phyloP scores from a whole-genome alignment of 2,888 invertebrate genomes.

The Lasioglossum marginatum region DNA sequence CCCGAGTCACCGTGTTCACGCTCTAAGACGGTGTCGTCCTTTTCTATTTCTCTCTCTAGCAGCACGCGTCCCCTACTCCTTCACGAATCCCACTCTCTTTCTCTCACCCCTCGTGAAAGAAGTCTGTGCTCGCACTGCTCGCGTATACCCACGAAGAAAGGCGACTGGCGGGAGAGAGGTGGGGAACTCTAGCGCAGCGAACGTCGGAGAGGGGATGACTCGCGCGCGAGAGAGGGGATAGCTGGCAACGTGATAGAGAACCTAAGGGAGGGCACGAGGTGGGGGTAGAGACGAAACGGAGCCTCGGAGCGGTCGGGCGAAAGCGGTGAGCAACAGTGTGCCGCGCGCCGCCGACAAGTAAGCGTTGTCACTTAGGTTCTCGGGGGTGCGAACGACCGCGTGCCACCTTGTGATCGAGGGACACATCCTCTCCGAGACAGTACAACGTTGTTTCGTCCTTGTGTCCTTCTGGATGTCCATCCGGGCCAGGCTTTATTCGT shows the following conservation, averaged over 20 bases:
- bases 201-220: constrained; percentile 21
- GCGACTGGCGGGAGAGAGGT: constrained; percentile 20
- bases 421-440: background rate
- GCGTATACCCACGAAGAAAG: constrained; percentile 45
- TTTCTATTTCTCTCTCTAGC: background rate
- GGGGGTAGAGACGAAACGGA: constrained; percentile 60
- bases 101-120: constrained; percentile 64
- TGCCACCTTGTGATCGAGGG: constrained; percentile 3
- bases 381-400: constrained; percentile 6
- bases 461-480: background rate
- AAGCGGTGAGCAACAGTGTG: constrained; percentile 82
- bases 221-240: constrained; percentile 21
- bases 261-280: constrained; percentile 18
- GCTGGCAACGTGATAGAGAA: constrained; percentile 38
- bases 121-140: constrained; percentile 40
- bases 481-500: background rate
- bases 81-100: constrained; percentile 7
- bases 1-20: constrained; percentile 40
- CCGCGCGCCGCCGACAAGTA: constrained; percentile 78
- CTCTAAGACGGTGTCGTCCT: constrained; percentile 44
- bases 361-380: constrained; percentile 55
- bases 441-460: background rate
- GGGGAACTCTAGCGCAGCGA: constrained; percentile 43
- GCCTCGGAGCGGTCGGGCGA: constrained; percentile 67
- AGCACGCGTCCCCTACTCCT: constrained; percentile 1